Evolutionary conservation across 2,888 invertebrate species (phyloP), one percentile per base, ranked within the genome.

Genomic region (Andricus curvator): DNA sequence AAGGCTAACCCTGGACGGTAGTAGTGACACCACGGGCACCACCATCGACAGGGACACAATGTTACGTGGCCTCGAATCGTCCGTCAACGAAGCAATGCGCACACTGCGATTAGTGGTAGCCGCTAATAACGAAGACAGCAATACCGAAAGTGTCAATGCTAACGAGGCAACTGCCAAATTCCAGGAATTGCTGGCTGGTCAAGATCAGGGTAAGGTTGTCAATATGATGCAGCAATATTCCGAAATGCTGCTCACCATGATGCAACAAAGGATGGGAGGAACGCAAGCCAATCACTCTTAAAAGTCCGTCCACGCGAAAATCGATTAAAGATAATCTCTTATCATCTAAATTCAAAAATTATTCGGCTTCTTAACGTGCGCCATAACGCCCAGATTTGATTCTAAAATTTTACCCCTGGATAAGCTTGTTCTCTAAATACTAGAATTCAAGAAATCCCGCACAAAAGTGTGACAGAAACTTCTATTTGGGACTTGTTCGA

Each of bases 221-320:
- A 94, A 93, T 79, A 94, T 95, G 91, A 94, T 95, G 94, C 94
- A 95, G 86, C 95, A 95, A 87, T 95, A 94, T 88, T 94, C 95
- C 17, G 95, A 95, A 84, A 93, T 95, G 88, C 91, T 95, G 66
- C 90, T 95, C 78, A 94, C 93, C 79, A 93, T 95, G 93, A 94
- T 95, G 91, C 95, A 95, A 88, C 95, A 95, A 88, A 94, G 94
- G 87, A 95, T 95, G 91, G 89, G 89, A 81, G 88, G 89, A 62
- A 86, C 89, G 56, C 91, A 90, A 83, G 81, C 90, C 17, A 90
- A 89, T 87, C 91, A 91, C 81, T 89, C 89, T 81, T 92, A 90
- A 86, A 85, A 80, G 80, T 82, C 41, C 67, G 81, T 85, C 83
- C 82, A 66, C 78, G 13, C 33, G 20, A 6, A 15, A 67, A 67